Percentiles rank a stretch among this genome's conserved stretches.
Conservation (phyloP, 2,113 vertebrate genomes). For the Corythaeola cristata region DNA sequence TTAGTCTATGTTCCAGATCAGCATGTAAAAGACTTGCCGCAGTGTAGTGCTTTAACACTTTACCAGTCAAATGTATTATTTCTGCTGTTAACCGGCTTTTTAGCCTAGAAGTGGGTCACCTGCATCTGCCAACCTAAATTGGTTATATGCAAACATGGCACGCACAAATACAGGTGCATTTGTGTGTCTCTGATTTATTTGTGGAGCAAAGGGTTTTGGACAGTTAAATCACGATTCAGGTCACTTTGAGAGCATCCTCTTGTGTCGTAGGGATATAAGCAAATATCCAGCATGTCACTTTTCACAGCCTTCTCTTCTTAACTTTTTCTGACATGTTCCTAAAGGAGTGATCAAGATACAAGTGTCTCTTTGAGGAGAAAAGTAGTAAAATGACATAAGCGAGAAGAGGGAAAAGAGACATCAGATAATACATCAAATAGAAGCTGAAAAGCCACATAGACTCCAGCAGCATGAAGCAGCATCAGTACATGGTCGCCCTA, state of each 20-base stretch:
- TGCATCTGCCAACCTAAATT: neutral
- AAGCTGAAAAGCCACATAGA: slow-evolving; percentile 14
- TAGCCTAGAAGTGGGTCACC: neutral
- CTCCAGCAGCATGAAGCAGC: neutral
- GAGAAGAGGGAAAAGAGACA: neutral
- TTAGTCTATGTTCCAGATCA: neutral
- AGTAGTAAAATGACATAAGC: slow-evolving; percentile 14
- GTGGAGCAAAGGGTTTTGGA: neutral
- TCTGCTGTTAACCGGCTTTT: neutral
- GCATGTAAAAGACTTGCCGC: neutral
- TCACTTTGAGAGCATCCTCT: neutral
- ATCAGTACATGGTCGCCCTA: neutral
- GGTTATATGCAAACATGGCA: neutral
- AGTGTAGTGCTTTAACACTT: neutral
- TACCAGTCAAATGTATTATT: neutral
- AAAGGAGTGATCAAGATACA: slow-evolving; percentile 4
- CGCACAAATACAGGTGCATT: neutral
- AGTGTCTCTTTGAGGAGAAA: slow-evolving; percentile 6
- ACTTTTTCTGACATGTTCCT: neutral
- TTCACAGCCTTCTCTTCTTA: neutral
- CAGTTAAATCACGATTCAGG: neutral
- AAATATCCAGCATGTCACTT: neutral
- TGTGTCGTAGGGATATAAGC: neutral
- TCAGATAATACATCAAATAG: slow-evolving; percentile 21
- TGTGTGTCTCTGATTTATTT: neutral